These are phyloP conservation scores for Lutraria rhynchaena DNA, from an alignment of 1,140 invertebrate genomes.

Conservation along the genomic window DNA sequence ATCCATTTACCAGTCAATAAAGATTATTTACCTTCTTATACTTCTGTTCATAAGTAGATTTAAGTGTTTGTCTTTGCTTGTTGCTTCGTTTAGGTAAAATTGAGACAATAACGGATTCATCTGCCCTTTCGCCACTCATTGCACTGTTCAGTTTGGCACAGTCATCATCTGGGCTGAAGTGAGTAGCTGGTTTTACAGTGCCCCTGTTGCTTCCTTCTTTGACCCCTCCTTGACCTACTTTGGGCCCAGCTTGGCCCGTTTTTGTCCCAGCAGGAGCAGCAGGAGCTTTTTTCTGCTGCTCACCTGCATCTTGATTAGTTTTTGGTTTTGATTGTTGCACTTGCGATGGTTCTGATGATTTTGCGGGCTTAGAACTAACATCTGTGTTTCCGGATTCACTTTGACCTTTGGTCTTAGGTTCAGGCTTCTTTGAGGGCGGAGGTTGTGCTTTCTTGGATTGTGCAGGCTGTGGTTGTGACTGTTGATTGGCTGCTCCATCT, in stretches of 20 bases:
- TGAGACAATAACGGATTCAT: conserved; percentile 51
- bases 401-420: conserved; percentile 43
- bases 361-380: not conserved
- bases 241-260: not conserved
- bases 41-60: conserved; percentile 69
- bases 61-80: conserved; percentile 69
- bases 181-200: conserved; percentile 63
- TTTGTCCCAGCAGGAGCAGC: not conserved
- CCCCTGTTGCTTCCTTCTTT: conserved; percentile 23
- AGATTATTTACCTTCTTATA: conserved; percentile 71
- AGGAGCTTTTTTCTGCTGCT: conserved; percentile 60
- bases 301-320: conserved; percentile 54
- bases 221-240: not conserved
- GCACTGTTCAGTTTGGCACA: conserved; percentile 72
- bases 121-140: conserved; percentile 72
- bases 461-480: conserved; percentile 1
- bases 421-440: conserved; percentile 5
- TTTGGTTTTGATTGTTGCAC: conserved; percentile 40
- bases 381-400: conserved; percentile 43
- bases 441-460: conserved; percentile 24
- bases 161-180: conserved; percentile 77
- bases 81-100: conserved; percentile 52
- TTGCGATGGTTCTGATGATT: conserved; percentile 27
- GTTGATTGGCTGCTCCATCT: conserved; percentile 30
- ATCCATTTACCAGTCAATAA: too few relatives aligned